These are phyloP conservation scores for Morpho helenor DNA, from an alignment of 2,888 invertebrate species.

Conservation along the genomic window DNA sequence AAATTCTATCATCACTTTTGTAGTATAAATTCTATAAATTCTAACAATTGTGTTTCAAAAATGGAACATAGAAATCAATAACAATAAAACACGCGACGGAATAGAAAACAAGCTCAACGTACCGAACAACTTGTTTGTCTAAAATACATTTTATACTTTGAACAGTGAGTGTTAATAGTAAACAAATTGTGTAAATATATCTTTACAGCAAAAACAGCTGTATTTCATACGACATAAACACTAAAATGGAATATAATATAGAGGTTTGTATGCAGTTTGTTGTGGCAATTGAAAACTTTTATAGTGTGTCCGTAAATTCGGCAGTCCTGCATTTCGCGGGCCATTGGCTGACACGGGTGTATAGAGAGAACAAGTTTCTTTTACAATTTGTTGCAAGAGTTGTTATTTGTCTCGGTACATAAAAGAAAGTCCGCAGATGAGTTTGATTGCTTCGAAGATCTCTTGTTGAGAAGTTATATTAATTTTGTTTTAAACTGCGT, in stretches of 20 bases:
- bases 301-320: slow-evolving; percentile 25
- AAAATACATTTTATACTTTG: slow-evolving; percentile 25
- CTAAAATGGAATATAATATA: slow-evolving; percentile 13
- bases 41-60: no score
- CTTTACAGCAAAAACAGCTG: slow-evolving; percentile 4
- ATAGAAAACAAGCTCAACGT: slow-evolving; percentile 2
- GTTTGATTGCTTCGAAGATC: slow-evolving; percentile 12
- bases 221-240: slow-evolving; percentile 2
- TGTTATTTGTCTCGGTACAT: slow-evolving; percentile 19
- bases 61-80: slow-evolving; percentile 2
- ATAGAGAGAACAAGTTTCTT: slow-evolving; percentile 21
- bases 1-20: no score
- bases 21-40: no score
- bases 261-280: slow-evolving; percentile 8
- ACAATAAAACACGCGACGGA: slow-evolving; percentile 3
- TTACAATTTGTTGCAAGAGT: slow-evolving; percentile 15
- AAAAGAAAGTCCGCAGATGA: slow-evolving; percentile 21
- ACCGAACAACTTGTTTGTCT: slow-evolving; percentile 17
- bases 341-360: slow-evolving; percentile 30
- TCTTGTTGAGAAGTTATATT: background rate
- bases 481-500: background rate
- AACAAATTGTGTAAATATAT: slow-evolving; percentile 6
- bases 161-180: slow-evolving; percentile 11
- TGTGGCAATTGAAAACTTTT: slow-evolving; percentile 25
- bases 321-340: slow-evolving; percentile 32